Percentiles rank a stretch among this genome's conserved stretches.
These are phyloP conservation scores for Bujurquina vittata DNA, from an alignment of 2,113 vertebrate species.

Conservation along the genomic window DNA sequence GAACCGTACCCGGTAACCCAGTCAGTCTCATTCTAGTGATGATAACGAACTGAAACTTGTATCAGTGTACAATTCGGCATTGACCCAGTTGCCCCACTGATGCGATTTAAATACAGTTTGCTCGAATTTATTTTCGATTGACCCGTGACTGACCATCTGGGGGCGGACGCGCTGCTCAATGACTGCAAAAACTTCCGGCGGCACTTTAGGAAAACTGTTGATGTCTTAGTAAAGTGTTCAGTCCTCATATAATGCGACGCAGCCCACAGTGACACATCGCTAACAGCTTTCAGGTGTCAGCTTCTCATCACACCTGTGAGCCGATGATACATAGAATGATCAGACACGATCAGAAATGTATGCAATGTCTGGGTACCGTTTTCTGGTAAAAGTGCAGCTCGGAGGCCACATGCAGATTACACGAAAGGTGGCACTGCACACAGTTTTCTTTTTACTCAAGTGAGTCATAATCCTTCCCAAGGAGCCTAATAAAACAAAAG, in stretches of 20 bases:
- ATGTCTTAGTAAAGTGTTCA: background rate
- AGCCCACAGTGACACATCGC: too few relatives aligned
- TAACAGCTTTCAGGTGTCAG: background rate
- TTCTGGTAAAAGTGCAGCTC: too few relatives aligned
- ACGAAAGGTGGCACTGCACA: too few relatives aligned
- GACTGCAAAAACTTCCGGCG: background rate
- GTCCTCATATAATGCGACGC: background rate
- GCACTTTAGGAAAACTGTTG: background rate
- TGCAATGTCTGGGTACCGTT: too few relatives aligned
- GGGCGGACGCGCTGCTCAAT: background rate
- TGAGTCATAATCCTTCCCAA: too few relatives aligned
- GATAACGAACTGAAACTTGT: fast-evolving
- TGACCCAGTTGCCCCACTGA: background rate
- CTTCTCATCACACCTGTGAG: background rate
- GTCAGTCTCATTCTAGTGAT: background rate
- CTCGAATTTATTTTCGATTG: background rate
- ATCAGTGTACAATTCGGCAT: background rate
- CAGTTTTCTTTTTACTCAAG: too few relatives aligned
- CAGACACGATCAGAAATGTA: too few relatives aligned
- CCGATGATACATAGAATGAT: too few relatives aligned
- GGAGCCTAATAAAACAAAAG: too few relatives aligned
- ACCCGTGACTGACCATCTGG: background rate
- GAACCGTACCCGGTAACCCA: background rate
- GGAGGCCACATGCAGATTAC: too few relatives aligned
- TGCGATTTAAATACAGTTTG: background rate